Conservation (phyloP, 2,113 vertebrate species). For the Martes martes region DNA sequence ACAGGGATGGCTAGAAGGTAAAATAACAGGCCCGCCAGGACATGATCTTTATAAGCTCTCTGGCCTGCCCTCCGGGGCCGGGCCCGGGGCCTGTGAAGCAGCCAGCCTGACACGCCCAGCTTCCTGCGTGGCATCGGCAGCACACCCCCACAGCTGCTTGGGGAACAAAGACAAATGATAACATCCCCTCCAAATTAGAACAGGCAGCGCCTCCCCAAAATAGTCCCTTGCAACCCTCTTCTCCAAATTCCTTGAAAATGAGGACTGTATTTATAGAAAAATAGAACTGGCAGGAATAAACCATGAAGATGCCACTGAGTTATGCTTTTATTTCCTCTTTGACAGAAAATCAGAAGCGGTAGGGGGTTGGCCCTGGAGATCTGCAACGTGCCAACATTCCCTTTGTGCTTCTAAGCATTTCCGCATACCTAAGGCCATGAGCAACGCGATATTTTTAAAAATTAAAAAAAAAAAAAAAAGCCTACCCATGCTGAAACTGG, state of each 20-base stretch:
- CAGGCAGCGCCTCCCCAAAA: neutral
- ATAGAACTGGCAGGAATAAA: neutral
- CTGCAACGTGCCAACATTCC: neutral
- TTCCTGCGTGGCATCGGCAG: neutral
- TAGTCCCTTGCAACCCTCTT: neutral
- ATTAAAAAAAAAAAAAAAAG: neutral
- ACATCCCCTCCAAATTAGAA: neutral
- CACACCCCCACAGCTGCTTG: neutral
- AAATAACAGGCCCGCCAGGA: neutral
- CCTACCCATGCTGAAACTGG: neutral
- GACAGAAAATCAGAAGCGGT: neutral
- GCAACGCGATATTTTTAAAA: neutral
- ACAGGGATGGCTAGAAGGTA: neutral
- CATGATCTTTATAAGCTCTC: neutral
- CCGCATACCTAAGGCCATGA: neutral
- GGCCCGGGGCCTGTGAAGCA: neutral
- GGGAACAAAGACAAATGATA: neutral
- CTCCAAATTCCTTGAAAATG: slow-evolving; percentile 5
- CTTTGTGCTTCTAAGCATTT: neutral
- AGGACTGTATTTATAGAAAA: slow-evolving; percentile 29
- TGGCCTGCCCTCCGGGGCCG: neutral
- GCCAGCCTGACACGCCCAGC: neutral
- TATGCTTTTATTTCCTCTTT: slow-evolving; percentile 46
- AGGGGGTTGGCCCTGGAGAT: neutral
- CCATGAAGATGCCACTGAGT: neutral